These are phyloP conservation scores for Sebastes trivittatus DNA, from an alignment of 2,797 vertebrate species.

Conservation along the genomic window DNA sequence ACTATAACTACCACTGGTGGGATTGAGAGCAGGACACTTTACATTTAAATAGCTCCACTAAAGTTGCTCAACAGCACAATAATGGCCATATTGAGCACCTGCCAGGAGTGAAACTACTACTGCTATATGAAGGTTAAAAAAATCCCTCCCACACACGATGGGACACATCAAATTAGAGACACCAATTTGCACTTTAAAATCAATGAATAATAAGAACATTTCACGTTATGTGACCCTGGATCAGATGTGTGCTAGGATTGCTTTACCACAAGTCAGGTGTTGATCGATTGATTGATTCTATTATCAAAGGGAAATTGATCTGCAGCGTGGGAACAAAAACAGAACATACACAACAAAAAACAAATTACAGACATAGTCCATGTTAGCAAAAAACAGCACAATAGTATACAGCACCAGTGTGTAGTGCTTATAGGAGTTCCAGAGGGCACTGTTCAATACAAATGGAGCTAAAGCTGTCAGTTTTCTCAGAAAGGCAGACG, in stretches of 20 bases:
- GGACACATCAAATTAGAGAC: not conserved
- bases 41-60: not conserved
- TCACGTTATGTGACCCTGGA: not conserved
- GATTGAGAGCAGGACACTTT: not conserved
- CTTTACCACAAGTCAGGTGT: not conserved
- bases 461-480: not conserved
- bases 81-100: not conserved
- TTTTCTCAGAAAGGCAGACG: constrained; percentile 16
- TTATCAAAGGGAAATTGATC: not conserved
- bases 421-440: not conserved
- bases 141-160: not conserved
- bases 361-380: not conserved
- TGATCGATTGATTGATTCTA: not conserved
- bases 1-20: not conserved
- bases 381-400: not conserved
- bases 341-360: not conserved
- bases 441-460: constrained; percentile 4
- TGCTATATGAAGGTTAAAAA: not conserved
- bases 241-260: not conserved
- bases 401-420: not conserved
- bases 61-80: not conserved
- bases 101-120: not conserved
- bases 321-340: not conserved
- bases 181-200: not conserved
- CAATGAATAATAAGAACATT: not conserved